Evolutionary conservation across 1,140 invertebrate species (phyloP), one percentile per base, ranked within the genome.

Genomic region (Branchinecta lindahli): DNA sequence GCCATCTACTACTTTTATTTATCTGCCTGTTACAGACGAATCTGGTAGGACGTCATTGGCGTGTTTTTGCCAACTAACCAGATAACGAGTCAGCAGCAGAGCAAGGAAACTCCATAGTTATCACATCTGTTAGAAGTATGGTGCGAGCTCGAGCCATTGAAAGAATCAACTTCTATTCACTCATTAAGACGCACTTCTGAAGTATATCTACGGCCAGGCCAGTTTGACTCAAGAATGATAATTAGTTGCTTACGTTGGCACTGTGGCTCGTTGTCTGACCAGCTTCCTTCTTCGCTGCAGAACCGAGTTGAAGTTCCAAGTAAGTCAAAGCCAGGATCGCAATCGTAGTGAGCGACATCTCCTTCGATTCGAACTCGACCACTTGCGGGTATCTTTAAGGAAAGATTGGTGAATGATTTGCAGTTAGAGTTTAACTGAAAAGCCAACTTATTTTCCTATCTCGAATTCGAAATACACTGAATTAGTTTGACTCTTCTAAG

Each of bases 261-360:
- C 66, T 73, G 73, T 7, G 75, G 75, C 9, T 65, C 68, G 44
- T 73, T 69, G 0, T 73, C 75, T 33, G 77, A 77, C 81, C 81
- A 82, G 15, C 73, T 74, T 8, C 80, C 80, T 66, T 74, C 72
- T 46, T 77, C 77, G 44, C 75, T 76, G 69, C 81, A 82, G 47
- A 77, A 75, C 20, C 76, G 71, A 5, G 74, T 75, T 0, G 70
- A 68, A 44, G 75, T 69, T 0, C 81, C 81, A 7, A 75, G 72
- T 8, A 81, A 72, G 45, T 76, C 73, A 74, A 79, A 79, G 10
- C 79, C 80, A 15, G 71, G 68, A 10, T 78, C 69, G 72, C 81
- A 82, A 0, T 44, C 46, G 72, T 80, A 81, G 3, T 74, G 69
- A 0, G 79, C 73, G 45, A 71, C 70, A 12, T 70, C 46, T n/a